Evolutionary conservation across 1,140 invertebrate species (phyloP), one percentile per base, ranked within the genome.

Genomic region (Pogonognathellus flavescens): DNA sequence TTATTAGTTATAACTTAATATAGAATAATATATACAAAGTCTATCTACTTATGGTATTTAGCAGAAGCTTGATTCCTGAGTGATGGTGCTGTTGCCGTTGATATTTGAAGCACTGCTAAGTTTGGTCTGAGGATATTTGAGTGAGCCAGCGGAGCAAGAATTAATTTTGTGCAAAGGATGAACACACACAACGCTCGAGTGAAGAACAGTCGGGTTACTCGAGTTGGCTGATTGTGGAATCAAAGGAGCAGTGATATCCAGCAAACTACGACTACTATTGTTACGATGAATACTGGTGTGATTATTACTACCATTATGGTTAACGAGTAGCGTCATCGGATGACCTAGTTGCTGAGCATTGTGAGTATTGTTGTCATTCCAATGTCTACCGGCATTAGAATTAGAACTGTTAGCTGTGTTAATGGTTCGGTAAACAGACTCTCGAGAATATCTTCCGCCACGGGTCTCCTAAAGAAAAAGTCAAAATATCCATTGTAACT

Each of bases 111-210:
- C 31, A 41, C 31, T 22, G 22, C 25, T 66, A 14, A 66, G 25
- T 66, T 22, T 66, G 22, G 62, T 66, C 14, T 66, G 62, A 13
- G 62, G 25, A 25, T 66, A 66, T 25, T 25, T 66, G 0, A 66
- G 62, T 6, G 62, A 66, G 3, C 62, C 62, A 13, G 62, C 62
- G 62, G 62, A 66, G 62, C 62, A 25, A 25, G 62, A 66, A 66
- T 66, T 66, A 11, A 66, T 66, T 25, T 25, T 66, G 14, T 25
- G 22, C 62, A 66, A 4, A 13, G 62, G 62, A 31, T 66, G 62
- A 66, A 66, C 62, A 25, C 62, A 25, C 11, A 66, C 62, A 14
- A 66, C 25, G 14, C 62, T 66, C 20, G 62, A 25, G 25, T 66
- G 62, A 1, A 66, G 62, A 22, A 66, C 10, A 25, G 11, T 10